Percentiles rank a stretch among this genome's conserved stretches.
These are phyloP conservation scores for Eolophus roseicapilla DNA, from an alignment of 2,113 vertebrate genomes.

Conservation along the genomic window DNA sequence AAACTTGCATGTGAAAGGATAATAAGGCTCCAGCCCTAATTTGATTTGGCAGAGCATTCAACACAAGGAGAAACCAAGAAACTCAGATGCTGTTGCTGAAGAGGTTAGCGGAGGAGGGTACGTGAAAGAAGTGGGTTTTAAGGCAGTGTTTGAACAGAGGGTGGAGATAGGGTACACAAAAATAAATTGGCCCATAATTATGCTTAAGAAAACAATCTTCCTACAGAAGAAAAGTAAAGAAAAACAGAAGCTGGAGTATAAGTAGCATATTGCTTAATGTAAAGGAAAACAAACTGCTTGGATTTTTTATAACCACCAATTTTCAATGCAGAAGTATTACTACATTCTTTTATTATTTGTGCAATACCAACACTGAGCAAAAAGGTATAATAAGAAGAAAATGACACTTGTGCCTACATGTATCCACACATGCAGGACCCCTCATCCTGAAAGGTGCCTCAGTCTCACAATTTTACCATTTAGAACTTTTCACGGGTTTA, in stretches of 20 bases:
- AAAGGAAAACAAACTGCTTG: constrained; percentile 51
- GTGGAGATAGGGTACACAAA: constrained; percentile 35
- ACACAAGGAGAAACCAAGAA: constrained; percentile 1
- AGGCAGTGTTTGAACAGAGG: constrained; percentile 48
- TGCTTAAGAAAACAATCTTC: constrained; percentile 36
- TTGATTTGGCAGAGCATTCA: constrained; percentile 17
- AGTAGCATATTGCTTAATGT: constrained; percentile 21
- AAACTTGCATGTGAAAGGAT: constrained; percentile 1
- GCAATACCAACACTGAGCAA: neutral
- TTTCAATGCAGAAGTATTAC: constrained; percentile 16
- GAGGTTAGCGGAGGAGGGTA: constrained; percentile 28
- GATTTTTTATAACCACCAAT: constrained; percentile 45
- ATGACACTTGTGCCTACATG: neutral
- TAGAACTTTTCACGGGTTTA: neutral
- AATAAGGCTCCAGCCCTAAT: constrained; percentile 1
- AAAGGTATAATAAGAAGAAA: neutral
- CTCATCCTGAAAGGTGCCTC: neutral
- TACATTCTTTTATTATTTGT: constrained; percentile 1
- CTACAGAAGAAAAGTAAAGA: constrained; percentile 26
- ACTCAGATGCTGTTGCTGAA: constrained; percentile 1
- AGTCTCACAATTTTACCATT: neutral
- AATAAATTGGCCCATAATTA: constrained; percentile 44
- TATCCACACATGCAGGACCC: neutral
- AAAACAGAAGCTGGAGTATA: neutral
- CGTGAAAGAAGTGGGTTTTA: neutral